phyloP scores from a whole-genome alignment of 2,888 invertebrate genomes.

The Ochropleura plecta region DNA sequence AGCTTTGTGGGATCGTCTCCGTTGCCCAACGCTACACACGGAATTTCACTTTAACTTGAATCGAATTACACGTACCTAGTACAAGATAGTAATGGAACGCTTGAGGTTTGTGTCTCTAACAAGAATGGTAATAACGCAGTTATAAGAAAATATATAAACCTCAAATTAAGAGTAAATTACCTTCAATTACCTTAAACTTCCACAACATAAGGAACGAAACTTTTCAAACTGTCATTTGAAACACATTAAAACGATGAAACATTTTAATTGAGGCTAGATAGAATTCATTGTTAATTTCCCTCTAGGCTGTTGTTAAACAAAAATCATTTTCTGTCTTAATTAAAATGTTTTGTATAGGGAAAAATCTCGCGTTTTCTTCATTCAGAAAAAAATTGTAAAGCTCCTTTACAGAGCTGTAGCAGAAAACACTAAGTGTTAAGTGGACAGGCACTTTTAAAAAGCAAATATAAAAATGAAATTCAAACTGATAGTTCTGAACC shows the following conservation, averaged over 20 bases:
- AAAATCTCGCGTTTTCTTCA: constrained; percentile 14
- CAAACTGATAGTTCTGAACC: constrained; percentile 21
- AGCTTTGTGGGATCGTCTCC: constrained; percentile 35
- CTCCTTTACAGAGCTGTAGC: constrained; percentile 7
- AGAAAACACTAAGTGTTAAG: constrained; percentile 14
- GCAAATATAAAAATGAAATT: constrained; percentile 33
- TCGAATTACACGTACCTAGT: constrained; percentile 36
- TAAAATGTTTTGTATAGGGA: constrained; percentile 29
- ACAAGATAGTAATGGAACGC: constrained; percentile 25
- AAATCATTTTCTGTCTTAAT: constrained; percentile 41
- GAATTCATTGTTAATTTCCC: constrained; percentile 54
- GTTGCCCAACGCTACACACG: constrained; percentile 43
- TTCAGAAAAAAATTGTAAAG: constrained; percentile 19
- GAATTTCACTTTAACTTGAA: constrained; percentile 53
- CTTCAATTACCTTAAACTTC: constrained; percentile 51
- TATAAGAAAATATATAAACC: constrained; percentile 43
- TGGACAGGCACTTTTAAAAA: constrained; percentile 16
- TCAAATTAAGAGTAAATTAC: constrained; percentile 57
- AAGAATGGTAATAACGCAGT: constrained; percentile 34
- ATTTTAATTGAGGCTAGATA: constrained; percentile 61
- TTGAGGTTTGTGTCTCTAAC: constrained; percentile 32
- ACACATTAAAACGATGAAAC: constrained; percentile 60
- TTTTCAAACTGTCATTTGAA: constrained; percentile 65
- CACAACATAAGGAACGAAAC: constrained; percentile 47
- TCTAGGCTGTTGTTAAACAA: constrained; percentile 36